Base-by-base conservation (phyloP, 1,140 invertebrate genomes). In the Asbolus verrucosus region DNA sequence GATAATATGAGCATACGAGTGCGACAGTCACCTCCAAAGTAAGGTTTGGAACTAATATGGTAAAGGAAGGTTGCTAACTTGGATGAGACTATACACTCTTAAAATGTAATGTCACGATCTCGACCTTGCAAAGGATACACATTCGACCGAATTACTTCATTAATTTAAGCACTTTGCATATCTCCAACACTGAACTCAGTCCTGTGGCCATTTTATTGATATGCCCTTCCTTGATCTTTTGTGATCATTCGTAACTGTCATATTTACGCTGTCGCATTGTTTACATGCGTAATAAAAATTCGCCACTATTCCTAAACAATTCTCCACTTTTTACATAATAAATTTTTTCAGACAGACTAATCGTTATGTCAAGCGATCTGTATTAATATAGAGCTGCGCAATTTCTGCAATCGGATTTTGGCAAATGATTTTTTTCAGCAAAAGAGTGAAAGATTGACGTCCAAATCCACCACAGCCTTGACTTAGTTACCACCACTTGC, bases 161-260 rank as follows among this genome's bases (percentile, higher is more conserved):
- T n/a, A 36, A 36, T 36, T 6, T 36, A 36, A 36, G 33, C 33
- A 36, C 33, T 36, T 36, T 36, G 33, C 33, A 13, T 50, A 14
- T 19, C 16, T 18, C 21, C 13, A 50, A 50, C 43, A n/a, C 16
- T 41, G 43, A 1, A 18, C 24, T 27, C 43, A 18, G 21, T 14
- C 16, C 43, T 50, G 15, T 1, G 18, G 18, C 21, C 9, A 21
- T 50, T 50, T 50, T 50, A 50, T 50, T 50, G 43, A 50, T 50
- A 50, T 50, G 43, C 43, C 43, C 43, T 50, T 54, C 46, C 46
- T 54, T 54, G 46, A 54, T 54, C 46, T 54, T 54, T 27, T n/a
- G 15, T n/a, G n/a, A n/a, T n/a, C n/a, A n/a, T n/a, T n/a, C n/a
- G n/a, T n/a, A n/a, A n/a, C n/a, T n/a, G n/a, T n/a, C n/a, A n/a